These are phyloP conservation scores for Takifugu rubripes DNA, from an alignment of 2,797 vertebrate genomes.

Conservation along the genomic window DNA sequence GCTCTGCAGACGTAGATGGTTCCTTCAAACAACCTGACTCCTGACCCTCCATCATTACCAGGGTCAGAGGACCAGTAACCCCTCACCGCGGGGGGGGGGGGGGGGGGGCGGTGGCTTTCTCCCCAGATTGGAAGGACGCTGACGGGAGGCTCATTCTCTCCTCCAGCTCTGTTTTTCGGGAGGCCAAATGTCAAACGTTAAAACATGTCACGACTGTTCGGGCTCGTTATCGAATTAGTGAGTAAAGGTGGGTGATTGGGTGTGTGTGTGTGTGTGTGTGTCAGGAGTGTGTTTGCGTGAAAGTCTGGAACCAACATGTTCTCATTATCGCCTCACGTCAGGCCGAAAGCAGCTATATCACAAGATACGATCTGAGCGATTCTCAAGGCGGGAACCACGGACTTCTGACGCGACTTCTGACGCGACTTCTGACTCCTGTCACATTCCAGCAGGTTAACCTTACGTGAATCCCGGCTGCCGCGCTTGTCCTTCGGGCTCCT, in stretches of 20 bases:
- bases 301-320: conserved; percentile 20
- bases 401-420: conserved; percentile 26
- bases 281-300: conserved; percentile 8
- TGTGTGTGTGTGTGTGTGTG: conserved; percentile 17
- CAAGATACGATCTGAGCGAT: conserved; percentile 23
- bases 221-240: conserved; percentile 68
- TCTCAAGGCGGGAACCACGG: conserved; percentile 19
- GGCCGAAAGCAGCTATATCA: conserved; percentile 29
- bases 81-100: conserved; percentile 27
- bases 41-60: conserved; percentile 66
- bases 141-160: conserved; percentile 28
- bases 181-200: conserved; percentile 71
- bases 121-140: conserved; percentile 24
- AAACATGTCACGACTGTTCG: conserved; percentile 65
- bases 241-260: conserved; percentile 44
- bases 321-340: conserved; percentile 22
- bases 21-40: conserved; percentile 65
- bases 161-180: conserved; percentile 9
- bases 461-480: conserved; percentile 6
- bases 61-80: conserved; percentile 60
- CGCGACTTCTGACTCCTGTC: conserved; percentile 22
- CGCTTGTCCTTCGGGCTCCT: conserved; percentile 1
- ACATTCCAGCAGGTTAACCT: conserved; percentile 27
- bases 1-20: conserved; percentile 59
- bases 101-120: conserved; percentile 13